phyloP scores from a whole-genome alignment of 2,113 vertebrate genomes.

The Phycodurus eques region DNA sequence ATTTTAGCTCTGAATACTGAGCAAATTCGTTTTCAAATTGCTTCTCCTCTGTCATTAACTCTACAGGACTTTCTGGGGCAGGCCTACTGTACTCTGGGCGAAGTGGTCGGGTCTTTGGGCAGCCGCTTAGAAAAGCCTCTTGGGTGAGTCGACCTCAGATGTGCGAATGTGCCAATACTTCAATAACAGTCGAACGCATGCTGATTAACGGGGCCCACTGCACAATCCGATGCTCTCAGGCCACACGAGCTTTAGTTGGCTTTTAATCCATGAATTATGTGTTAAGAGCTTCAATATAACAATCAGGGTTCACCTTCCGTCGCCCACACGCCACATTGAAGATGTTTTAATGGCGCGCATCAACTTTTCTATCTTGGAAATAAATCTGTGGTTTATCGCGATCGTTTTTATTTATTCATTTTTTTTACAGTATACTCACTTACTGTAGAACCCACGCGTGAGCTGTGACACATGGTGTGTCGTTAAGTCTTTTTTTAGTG shows the following conservation, averaged over 20 bases:
- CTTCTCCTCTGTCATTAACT: conserved; percentile 13
- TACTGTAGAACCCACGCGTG: too few species aligned
- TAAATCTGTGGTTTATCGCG: too few species aligned
- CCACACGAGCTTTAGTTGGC: neutral
- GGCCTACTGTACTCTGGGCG: conserved; percentile 89
- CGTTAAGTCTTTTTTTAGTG: too few species aligned
- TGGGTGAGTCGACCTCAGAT: conserved; percentile 74
- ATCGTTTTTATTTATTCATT: too few species aligned
- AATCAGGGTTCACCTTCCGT: too few species aligned
- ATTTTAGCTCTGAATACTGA: conserved; percentile 1
- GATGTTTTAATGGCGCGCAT: too few species aligned
- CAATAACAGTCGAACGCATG: neutral
- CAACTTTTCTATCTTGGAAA: too few species aligned
- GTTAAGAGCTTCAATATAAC: too few species aligned
- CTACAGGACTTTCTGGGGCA: conserved; percentile 95
- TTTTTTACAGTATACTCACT: too few species aligned
- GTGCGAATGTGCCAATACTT: neutral
- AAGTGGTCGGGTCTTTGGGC: conserved; percentile 92
- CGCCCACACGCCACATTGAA: too few species aligned
- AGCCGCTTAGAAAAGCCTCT: conserved; percentile 89
- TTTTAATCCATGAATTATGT: too few species aligned
- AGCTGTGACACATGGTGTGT: too few species aligned
- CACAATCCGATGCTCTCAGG: neutral
- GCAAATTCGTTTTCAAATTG: neutral
- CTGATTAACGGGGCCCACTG: neutral